Percentiles rank a stretch among this genome's conserved stretches.
Conservation (phyloP, 1,140 invertebrate genomes). For the Tachypleus tridentatus region DNA sequence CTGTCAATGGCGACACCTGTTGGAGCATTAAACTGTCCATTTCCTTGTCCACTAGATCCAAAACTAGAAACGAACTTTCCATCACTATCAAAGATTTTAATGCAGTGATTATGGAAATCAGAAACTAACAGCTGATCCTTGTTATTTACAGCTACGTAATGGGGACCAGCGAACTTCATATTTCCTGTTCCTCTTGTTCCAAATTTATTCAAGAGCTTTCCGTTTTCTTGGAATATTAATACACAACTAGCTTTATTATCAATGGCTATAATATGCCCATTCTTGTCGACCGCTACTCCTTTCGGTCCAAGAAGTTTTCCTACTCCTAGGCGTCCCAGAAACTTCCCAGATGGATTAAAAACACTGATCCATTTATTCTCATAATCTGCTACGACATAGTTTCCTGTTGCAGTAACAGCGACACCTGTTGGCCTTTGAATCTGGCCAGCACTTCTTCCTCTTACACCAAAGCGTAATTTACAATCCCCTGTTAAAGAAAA, state of each 20-base stretch:
- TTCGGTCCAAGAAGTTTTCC: conserved; percentile 38
- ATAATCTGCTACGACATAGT: conserved; percentile 45
- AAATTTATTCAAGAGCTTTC: conserved; percentile 33
- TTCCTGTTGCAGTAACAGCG: conserved; percentile 38
- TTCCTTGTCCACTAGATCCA: conserved; percentile 36
- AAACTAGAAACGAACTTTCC: conserved; percentile 38
- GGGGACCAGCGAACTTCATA: conserved; percentile 44
- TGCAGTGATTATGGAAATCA: conserved; percentile 77
- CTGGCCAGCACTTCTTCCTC: conserved; percentile 14
- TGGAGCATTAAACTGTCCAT: conserved; percentile 44
- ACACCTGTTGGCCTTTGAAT: conserved; percentile 42
- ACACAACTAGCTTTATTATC: conserved; percentile 45
- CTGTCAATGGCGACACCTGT: conserved; percentile 46
- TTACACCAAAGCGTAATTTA: conserved; percentile 12
- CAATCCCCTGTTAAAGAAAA: conserved; percentile 30
- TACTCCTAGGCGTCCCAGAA: conserved; percentile 41
- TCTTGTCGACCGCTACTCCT: conserved; percentile 70
- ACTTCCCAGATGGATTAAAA: conserved; percentile 40
- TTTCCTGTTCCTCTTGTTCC: conserved; percentile 32
- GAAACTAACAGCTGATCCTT: conserved; percentile 49
- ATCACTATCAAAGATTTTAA: conserved; percentile 41
- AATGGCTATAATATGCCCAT: conserved; percentile 64
- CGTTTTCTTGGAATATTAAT: conserved; percentile 42
- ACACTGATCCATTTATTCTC: conserved; percentile 46
- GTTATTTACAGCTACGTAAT: conserved; percentile 43